Evolutionary conservation across 2,113 vertebrate genomes (phyloP), one percentile per base, ranked within the genome.

Genomic region (Carettochelys insculpta): DNA sequence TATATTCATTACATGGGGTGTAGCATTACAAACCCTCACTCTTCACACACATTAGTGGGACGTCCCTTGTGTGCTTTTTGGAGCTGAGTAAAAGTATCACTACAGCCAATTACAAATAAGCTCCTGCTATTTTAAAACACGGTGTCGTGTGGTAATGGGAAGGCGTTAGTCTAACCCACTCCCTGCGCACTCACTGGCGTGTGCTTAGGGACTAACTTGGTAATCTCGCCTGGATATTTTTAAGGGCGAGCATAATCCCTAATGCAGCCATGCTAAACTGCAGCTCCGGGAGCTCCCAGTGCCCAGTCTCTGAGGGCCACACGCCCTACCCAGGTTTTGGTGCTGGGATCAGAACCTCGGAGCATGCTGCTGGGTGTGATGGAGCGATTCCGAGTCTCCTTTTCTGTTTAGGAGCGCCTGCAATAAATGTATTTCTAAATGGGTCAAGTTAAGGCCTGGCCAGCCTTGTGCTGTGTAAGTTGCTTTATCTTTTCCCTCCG

Each of bases 231-330:
- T 41, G 86, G 71, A 16, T 79, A 34, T 68, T 51, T 52, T 88
- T 58, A 10, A 79, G 41, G 82, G 34, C 22, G 71, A 3, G 8
- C n/a, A 8, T 84, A 14, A 61, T 61, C 19, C 58, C 16, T 8
- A 61, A 58, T 29, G n/a, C n/a, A n/a, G n/a, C 93, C 90, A 93
- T 96, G 5, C 94, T 94, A 93, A 89, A 90, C 94, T 92, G 90
- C 93, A 95, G 88, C 86, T 45, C 89, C 77, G 77, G 92, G 52
- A 88, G 93, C 94, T 92, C 89, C 88, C 82, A 8, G 95, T 79
- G 80, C 90, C 53, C 53, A 56, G 68, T 92, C 75, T 34, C 41
- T 78, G 58, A 38, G 48, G 75, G 56, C 75, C 58, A 93, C 77
- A 54, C 86, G 71, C 8, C 82, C 73, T 50, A 3, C 76, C 5